Conservation (phyloP, 92 coral and sea anemone species). For the Plumapathes pennacea region DNA sequence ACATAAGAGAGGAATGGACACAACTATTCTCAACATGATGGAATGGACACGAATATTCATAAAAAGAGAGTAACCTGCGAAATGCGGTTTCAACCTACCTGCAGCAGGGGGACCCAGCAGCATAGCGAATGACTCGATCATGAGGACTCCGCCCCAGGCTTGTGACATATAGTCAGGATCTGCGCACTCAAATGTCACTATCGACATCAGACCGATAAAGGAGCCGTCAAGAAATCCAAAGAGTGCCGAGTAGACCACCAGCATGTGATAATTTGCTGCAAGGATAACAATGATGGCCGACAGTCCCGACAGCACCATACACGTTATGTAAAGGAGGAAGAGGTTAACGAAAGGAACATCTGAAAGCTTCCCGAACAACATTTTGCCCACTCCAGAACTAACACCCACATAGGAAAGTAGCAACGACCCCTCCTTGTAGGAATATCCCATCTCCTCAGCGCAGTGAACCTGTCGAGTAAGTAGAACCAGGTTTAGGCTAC, state of each 20-base stretch:
- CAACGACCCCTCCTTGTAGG: conserved; percentile 79
- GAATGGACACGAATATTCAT: no score
- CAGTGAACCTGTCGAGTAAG: conserved; percentile 62
- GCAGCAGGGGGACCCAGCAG: conserved; percentile 91
- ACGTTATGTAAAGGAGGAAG: conserved; percentile 51
- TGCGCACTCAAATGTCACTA: conserved; percentile 88
- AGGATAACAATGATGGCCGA: conserved; percentile 67
- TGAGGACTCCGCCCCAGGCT: conserved; percentile 95
- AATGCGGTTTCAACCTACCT: no score
- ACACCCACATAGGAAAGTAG: conserved; percentile 84
- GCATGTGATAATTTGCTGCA: conserved; percentile 70
- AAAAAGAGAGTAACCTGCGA: no score
- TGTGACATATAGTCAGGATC: conserved; percentile 78
- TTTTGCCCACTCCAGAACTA: conserved; percentile 85
- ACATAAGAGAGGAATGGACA: no score
- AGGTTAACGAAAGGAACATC: conserved; percentile 69
- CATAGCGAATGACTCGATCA: conserved; percentile 90
- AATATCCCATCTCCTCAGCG: conserved; percentile 79
- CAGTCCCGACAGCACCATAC: conserved; percentile 88
- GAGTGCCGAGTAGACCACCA: conserved; percentile 75
- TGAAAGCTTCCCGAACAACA: conserved; percentile 83
- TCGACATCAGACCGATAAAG: conserved; percentile 94
- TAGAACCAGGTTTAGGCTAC: not conserved
- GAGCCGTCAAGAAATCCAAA: conserved; percentile 93
- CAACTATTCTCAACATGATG: no score